phyloP scores from a whole-genome alignment of 1,140 invertebrate genomes.

The Cryptotermes secundus region DNA sequence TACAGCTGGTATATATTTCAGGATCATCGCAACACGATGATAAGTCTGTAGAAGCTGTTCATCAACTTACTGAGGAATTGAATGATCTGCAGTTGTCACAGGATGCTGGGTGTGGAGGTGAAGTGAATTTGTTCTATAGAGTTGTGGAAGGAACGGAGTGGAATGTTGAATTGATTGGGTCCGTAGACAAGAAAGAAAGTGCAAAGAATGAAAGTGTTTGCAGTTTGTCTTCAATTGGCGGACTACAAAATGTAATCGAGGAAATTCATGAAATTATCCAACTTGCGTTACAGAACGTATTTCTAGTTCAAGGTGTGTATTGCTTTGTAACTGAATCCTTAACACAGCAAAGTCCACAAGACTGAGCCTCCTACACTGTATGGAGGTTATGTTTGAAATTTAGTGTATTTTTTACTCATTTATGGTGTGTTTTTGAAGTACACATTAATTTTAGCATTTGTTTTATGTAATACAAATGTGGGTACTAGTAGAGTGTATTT shows the following conservation, averaged over 20 bases:
- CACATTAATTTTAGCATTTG: too few species aligned
- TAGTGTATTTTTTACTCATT: too few species aligned
- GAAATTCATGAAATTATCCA: constrained; percentile 21
- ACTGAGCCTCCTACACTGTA: too few species aligned
- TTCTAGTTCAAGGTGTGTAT: not conserved
- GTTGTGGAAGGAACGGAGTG: constrained; percentile 6
- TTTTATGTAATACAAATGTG: too few species aligned
- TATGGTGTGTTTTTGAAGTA: too few species aligned
- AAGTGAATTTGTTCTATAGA: constrained; percentile 1
- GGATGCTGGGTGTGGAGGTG: not conserved
- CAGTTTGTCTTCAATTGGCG: not conserved
- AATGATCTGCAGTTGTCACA: not conserved
- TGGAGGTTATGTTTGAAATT: too few species aligned
- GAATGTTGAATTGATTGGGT: not conserved
- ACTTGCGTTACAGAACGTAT: not conserved
- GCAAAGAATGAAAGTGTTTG: not conserved
- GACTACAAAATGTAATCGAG: constrained; percentile 17
- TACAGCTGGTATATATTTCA: too few species aligned
- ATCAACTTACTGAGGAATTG: not conserved
- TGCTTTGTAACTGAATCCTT: not conserved
- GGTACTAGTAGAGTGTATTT: too few species aligned
- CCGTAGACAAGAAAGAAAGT: not conserved
- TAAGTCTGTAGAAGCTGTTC: not conserved
- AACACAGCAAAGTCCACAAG: too few species aligned
- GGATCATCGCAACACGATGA: too few species aligned